phyloP scores from a whole-genome alignment of 2,113 vertebrate genomes.

The Sapayoa aenigma region DNA sequence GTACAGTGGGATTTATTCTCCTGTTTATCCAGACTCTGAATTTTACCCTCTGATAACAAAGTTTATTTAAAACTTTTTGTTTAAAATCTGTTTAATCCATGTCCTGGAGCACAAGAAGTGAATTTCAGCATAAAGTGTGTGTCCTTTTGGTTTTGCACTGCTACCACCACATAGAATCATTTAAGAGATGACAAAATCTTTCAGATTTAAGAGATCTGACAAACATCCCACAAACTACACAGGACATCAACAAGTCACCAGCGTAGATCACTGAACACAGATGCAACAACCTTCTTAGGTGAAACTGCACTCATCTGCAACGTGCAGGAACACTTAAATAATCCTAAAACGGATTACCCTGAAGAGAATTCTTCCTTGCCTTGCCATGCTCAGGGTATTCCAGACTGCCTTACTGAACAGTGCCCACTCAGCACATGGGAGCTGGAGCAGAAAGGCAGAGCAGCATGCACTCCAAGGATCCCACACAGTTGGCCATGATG shows the following conservation, averaged over 20 bases:
- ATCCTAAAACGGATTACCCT: not conserved
- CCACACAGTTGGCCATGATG: accelerated
- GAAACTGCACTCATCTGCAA: not conserved
- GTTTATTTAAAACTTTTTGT: not conserved
- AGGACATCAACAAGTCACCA: not conserved
- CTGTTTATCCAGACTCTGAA: not conserved
- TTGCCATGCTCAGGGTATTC: not conserved
- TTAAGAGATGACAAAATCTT: not conserved
- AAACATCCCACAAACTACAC: not conserved
- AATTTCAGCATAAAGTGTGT: not conserved
- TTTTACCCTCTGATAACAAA: not conserved
- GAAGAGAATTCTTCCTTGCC: not conserved
- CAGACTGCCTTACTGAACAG: not conserved
- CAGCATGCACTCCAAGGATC: accelerated
- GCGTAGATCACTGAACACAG: accelerated
- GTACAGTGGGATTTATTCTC: not conserved
- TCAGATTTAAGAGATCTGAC: not conserved
- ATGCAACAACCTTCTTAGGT: not conserved
- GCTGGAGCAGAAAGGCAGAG: not conserved
- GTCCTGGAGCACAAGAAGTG: not conserved
- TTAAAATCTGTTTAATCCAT: not conserved
- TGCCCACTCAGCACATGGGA: accelerated
- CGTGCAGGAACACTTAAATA: not conserved
- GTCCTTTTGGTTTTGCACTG: not conserved
- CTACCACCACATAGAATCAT: not conserved